These are phyloP conservation scores for Anableps anableps DNA, from an alignment of 2,797 vertebrate genomes.

Conservation along the genomic window DNA sequence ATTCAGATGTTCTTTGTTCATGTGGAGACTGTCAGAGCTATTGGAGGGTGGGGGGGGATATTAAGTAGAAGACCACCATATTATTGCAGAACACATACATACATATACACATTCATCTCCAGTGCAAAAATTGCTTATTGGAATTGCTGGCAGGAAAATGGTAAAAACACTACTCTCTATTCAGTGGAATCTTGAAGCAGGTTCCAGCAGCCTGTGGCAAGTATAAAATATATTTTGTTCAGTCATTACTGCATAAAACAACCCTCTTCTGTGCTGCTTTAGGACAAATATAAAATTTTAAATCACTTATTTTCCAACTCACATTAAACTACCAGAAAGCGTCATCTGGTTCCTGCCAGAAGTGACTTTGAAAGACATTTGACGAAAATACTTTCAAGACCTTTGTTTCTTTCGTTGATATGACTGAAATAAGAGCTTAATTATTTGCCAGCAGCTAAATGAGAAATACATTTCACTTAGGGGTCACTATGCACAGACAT, in stretches of 20 bases:
- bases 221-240: not conserved
- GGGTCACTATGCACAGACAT: not conserved
- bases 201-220: not conserved
- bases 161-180: not conserved
- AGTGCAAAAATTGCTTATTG: not conserved
- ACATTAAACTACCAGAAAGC: not conserved
- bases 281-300: not conserved
- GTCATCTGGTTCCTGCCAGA: not conserved
- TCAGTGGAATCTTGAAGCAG: not conserved
- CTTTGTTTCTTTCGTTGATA: not conserved
- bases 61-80: not conserved
- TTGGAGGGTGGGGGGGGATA: not conserved
- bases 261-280: not conserved
- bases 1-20: not conserved
- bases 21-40: not conserved
- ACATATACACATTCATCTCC: not conserved
- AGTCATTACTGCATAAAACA: not conserved
- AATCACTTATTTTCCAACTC: slow-evolving; percentile 4
- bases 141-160: not conserved
- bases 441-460: not conserved
- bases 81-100: not conserved
- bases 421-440: not conserved
- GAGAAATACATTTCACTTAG: not conserved
- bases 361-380: not conserved
- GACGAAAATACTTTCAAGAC: not conserved